Percentiles rank a stretch among this genome's conserved stretches.
phyloP scores from a whole-genome alignment of 37 sponge, comb jelly and placozoan species.

The Cliona cf. orientalis region DNA sequence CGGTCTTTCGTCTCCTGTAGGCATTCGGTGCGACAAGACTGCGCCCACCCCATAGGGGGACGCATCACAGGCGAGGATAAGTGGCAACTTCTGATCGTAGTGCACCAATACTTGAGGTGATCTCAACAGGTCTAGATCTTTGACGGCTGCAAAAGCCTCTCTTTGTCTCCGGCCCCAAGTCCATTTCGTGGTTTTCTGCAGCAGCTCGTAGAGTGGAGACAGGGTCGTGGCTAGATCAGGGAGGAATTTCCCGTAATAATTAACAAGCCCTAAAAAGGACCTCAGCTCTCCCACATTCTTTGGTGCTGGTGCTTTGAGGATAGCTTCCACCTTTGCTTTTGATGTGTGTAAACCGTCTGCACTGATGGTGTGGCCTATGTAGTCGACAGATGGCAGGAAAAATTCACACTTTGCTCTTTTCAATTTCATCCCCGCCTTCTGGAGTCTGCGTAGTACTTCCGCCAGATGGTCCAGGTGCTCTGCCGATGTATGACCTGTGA shows the following conservation, averaged over 20 bases:
- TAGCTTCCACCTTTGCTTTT: conserved; percentile 12
- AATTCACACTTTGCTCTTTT: neutral
- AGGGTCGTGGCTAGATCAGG: conserved; percentile 23
- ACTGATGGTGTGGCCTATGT: neutral
- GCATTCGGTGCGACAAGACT: no score
- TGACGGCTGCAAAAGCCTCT: conserved; percentile 41
- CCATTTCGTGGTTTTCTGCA: conserved; percentile 25
- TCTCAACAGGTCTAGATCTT: conserved; percentile 32
- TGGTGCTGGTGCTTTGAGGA: conserved; percentile 12
- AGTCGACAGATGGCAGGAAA: conserved; percentile 12
- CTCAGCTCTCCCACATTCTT: conserved; percentile 10
- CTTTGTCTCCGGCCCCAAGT: conserved; percentile 12
- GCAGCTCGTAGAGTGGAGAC: conserved; percentile 40
- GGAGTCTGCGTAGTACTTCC: conserved; percentile 4
- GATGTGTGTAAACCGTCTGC: no score
- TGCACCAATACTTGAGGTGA: conserved; percentile 34
- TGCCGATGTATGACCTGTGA: conserved; percentile 10
- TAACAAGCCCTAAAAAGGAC: conserved; percentile 6
- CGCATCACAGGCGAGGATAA: conserved; percentile 46
- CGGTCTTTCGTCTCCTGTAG: conserved; percentile 29
- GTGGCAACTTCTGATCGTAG: conserved; percentile 20
- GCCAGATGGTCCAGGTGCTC: conserved; percentile 15
- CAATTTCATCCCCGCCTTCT: neutral
- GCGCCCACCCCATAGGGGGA: conserved; percentile 35
- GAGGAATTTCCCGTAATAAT: conserved; percentile 14